Evolutionary conservation across 2,888 invertebrate genomes (phyloP).

Genomic region (Sesia apiformis): DNA sequence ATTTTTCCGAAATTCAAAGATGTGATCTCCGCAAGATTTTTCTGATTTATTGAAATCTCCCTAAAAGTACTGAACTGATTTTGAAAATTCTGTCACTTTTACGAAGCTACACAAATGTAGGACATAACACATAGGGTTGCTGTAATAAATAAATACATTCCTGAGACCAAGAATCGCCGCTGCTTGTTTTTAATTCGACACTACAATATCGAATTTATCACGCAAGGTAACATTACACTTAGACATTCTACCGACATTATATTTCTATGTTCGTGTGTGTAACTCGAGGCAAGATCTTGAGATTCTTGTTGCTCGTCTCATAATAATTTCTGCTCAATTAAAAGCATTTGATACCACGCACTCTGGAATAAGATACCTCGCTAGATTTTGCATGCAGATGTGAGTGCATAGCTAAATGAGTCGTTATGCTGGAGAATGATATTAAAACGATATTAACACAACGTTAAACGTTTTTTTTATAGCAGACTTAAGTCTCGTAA

Average conservation of each 20-base stretch:
- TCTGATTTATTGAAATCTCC: too few species aligned
- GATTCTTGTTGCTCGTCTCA: slow-evolving; percentile 10
- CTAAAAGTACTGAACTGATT: too few species aligned
- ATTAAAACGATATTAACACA: not conserved
- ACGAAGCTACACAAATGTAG: too few species aligned
- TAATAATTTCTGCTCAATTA: slow-evolving; percentile 15
- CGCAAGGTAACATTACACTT: not conserved
- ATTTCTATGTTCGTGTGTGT: slow-evolving; percentile 1
- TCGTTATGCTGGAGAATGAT: not conserved
- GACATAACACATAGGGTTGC: too few species aligned
- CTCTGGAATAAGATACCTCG: slow-evolving; percentile 4
- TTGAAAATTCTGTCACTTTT: too few species aligned
- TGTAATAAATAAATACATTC: too few species aligned
- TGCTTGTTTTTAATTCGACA: too few species aligned
- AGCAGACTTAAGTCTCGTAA: not conserved
- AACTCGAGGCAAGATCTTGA: slow-evolving; percentile 3
- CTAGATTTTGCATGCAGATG: slow-evolving; percentile 9
- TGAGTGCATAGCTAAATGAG: slow-evolving; percentile 1
- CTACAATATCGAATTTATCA: too few species aligned
- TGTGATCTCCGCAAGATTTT: too few species aligned
- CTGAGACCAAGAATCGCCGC: too few species aligned
- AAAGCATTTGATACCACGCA: slow-evolving; percentile 7
- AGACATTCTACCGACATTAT: slow-evolving; percentile 4
- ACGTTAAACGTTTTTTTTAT: not conserved
- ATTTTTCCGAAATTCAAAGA: too few species aligned